Percentiles rank a stretch among this genome's conserved stretches.
phyloP scores from a whole-genome alignment of 2,888 invertebrate species.

The Caenorhabditis japonica region DNA sequence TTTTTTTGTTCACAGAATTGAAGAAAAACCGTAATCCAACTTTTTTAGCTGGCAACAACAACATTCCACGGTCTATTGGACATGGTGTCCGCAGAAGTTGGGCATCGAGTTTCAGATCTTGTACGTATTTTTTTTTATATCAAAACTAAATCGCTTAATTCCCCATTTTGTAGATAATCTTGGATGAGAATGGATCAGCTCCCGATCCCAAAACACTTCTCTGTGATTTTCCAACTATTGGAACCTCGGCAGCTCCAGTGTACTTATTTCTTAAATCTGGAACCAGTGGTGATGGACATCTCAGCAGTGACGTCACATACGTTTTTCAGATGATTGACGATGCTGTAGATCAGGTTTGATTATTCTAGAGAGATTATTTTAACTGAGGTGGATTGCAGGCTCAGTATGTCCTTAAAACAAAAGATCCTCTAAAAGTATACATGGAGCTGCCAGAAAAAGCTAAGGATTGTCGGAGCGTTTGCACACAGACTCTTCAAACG shows the following conservation, averaged over 20 bases:
- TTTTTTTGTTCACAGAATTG: too few species aligned
- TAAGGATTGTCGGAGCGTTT: slow-evolving; percentile 43
- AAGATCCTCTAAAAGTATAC: slow-evolving; percentile 32
- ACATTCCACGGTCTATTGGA: slow-evolving; percentile 20
- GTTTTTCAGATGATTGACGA: slow-evolving; percentile 55
- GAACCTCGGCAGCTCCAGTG: slow-evolving; percentile 38
- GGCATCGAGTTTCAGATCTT: slow-evolving; percentile 18
- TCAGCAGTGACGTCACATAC: slow-evolving; percentile 49
- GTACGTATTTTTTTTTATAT: neutral
- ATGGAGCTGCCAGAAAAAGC: slow-evolving; percentile 53
- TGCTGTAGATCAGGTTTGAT: slow-evolving; percentile 47
- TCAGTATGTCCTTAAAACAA: slow-evolving; percentile 17
- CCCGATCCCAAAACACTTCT: slow-evolving; percentile 19
- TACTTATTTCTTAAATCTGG: slow-evolving; percentile 53
- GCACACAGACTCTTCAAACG: slow-evolving; percentile 30
- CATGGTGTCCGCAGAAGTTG: slow-evolving; percentile 24
- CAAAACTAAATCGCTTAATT: neutral
- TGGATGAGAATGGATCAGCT: slow-evolving; percentile 19
- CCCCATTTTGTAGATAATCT: slow-evolving; percentile 28
- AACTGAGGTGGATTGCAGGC: slow-evolving; percentile 12
- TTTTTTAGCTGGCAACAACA: slow-evolving; percentile 23
- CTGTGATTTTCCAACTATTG: slow-evolving; percentile 4
- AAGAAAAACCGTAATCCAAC: neutral
- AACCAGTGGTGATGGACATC: slow-evolving; percentile 29
- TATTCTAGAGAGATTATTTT: neutral